phyloP scores from a whole-genome alignment of 2,797 vertebrate genomes.

The Aulostomus chinensis region DNA sequence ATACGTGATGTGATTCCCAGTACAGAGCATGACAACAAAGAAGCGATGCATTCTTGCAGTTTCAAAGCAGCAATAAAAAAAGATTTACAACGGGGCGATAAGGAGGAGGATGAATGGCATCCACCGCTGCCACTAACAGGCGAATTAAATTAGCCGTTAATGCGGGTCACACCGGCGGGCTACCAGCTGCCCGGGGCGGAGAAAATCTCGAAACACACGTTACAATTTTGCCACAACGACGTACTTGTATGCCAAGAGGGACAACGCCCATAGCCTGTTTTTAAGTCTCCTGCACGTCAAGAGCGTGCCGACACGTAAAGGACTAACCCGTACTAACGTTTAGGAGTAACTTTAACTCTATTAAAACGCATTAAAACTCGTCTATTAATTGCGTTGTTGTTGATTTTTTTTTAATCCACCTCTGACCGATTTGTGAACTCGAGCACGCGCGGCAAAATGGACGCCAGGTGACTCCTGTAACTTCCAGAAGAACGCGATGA shows the following conservation, averaged over 20 bases:
- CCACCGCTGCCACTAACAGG: neutral
- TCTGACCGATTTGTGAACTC: too few species aligned
- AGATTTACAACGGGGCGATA: too few species aligned
- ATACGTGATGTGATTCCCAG: too few species aligned
- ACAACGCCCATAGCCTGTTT: conserved; percentile 64
- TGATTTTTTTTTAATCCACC: too few species aligned
- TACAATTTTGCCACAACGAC: conserved; percentile 55
- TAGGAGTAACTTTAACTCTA: too few species aligned
- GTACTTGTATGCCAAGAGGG: conserved; percentile 33
- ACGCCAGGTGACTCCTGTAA: conserved; percentile 48
- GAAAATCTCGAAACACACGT: conserved; percentile 18
- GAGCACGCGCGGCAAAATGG: conserved; percentile 46
- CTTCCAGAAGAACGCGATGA: neutral
- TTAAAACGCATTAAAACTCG: too few species aligned
- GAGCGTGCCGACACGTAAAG: too few species aligned
- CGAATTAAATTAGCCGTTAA: conserved; percentile 43
- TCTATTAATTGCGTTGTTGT: too few species aligned
- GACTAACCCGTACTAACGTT: too few species aligned
- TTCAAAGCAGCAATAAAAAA: neutral
- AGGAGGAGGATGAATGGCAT: neutral
- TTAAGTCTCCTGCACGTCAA: conserved; percentile 12
- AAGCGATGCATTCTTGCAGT: too few species aligned
- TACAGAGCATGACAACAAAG: too few species aligned
- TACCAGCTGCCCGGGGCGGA: neutral
- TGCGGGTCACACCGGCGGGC: conserved; percentile 32